Evolutionary conservation across 2,113 vertebrate species (phyloP).

Genomic region (Antennarius striatus): DNA sequence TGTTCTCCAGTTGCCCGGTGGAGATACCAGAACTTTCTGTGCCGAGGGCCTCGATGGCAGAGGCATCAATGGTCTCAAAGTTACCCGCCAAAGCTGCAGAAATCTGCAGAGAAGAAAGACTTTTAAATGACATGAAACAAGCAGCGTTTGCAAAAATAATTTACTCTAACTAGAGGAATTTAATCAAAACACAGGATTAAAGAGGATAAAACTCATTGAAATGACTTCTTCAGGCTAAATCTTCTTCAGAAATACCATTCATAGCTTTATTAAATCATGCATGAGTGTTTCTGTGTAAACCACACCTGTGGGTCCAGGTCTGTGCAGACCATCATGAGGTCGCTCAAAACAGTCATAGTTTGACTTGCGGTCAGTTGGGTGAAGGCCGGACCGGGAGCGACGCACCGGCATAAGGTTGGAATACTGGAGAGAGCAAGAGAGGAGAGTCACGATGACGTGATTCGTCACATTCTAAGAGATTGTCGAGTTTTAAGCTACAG

Average conservation of each 20-base stretch:
- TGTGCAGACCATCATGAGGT: slow-evolving; percentile 57
- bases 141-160: no score
- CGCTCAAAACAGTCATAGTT: slow-evolving; percentile 18
- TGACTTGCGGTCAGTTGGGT: slow-evolving; percentile 42
- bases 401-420: slow-evolving; percentile 58
- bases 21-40: slow-evolving; percentile 53
- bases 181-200: no score
- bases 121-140: no score
- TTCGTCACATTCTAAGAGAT: no score
- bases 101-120: no score
- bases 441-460: not conserved
- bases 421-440: slow-evolving; percentile 57
- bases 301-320: slow-evolving; percentile 63
- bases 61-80: slow-evolving; percentile 25
- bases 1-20: slow-evolving; percentile 44
- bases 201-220: no score
- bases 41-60: slow-evolving; percentile 53
- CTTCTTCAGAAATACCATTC: no score
- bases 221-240: no score
- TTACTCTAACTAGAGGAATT: no score
- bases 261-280: no score
- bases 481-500: no score
- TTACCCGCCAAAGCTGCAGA: slow-evolving; percentile 64
- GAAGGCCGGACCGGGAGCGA: slow-evolving; percentile 62
- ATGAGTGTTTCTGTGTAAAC: not conserved